Percentiles rank a stretch among this genome's conserved stretches.
Conservation (phyloP, 1,140 invertebrate genomes). For the Eumaeus atala region DNA sequence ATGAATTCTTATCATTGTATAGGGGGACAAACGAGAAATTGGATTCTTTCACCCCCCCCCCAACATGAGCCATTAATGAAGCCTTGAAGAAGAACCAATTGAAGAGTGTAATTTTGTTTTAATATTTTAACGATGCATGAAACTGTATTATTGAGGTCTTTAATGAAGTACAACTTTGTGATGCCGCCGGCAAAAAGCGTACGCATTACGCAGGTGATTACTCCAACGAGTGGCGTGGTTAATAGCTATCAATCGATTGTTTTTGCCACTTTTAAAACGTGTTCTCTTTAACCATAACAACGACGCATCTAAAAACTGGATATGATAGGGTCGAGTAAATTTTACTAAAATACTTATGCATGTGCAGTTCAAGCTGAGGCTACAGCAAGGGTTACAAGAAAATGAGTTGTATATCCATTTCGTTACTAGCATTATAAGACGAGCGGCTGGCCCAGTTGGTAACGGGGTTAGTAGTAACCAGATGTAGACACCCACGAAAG, state of each 20-base stretch:
- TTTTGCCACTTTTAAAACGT: conserved; percentile 19
- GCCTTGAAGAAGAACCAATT: not conserved
- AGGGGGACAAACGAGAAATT: no score
- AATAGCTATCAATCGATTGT: conserved; percentile 42
- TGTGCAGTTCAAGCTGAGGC: no score
- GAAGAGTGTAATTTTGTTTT: not conserved
- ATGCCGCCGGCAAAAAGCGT: conserved; percentile 43
- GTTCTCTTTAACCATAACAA: conserved; percentile 17
- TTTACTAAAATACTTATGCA: no score
- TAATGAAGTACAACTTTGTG: conserved; percentile 12
- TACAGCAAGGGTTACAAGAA: no score
- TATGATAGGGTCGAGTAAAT: not conserved
- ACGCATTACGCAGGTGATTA: conserved; percentile 29
- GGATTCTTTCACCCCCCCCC: no score
- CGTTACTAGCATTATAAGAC: no score
- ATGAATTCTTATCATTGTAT: no score
- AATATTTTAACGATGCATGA: conserved; percentile 4
- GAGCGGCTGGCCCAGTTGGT: no score
- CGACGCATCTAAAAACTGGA: conserved; percentile 3
- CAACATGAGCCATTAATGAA: no score
- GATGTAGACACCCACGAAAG: no score
- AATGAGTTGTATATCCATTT: no score
- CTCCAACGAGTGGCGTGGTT: conserved; percentile 21
- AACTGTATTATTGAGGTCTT: not conserved
- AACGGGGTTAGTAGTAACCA: no score